Percentiles rank a stretch among this genome's conserved stretches.
Conservation (phyloP, 2,888 invertebrate genomes). For the Drosophila differens region DNA sequence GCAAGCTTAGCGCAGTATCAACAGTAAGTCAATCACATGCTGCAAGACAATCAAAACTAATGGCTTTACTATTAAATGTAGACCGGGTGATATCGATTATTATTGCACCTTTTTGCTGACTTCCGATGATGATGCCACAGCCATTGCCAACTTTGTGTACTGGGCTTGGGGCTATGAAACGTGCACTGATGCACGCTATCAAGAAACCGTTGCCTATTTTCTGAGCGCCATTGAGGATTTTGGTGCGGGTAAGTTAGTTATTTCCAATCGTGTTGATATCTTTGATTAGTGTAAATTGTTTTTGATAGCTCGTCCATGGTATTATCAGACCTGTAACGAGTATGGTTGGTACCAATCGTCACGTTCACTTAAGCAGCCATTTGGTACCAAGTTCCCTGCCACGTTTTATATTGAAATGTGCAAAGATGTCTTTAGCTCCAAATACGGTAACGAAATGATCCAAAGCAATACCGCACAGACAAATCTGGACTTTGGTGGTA, state of each 20-base stretch:
- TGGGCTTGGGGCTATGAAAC: conserved; percentile 32
- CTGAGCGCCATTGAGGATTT: conserved; percentile 47
- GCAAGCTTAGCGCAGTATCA: conserved; percentile 81
- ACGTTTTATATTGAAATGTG: conserved; percentile 76
- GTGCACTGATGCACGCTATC: conserved; percentile 75
- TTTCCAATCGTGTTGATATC: background rate
- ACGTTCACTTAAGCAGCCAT: conserved; percentile 87
- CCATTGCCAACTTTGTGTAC: conserved; percentile 72
- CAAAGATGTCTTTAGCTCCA: conserved; percentile 73
- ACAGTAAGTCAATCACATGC: conserved; percentile 54
- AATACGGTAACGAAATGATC: conserved; percentile 67
- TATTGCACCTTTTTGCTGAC: conserved; percentile 69
- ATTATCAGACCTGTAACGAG: conserved; percentile 94
- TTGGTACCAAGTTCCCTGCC: conserved; percentile 83
- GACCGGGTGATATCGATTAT: conserved; percentile 61
- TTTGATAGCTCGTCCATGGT: conserved; percentile 90
- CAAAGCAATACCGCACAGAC: conserved; percentile 78
- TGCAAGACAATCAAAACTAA: background rate
- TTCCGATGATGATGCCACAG: conserved; percentile 70
- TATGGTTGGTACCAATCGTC: conserved; percentile 94
- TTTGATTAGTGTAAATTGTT: background rate
- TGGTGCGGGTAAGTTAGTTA: conserved; percentile 62
- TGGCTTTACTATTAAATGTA: conserved; percentile 20
- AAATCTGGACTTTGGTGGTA: conserved; percentile 86
- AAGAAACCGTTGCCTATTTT: conserved; percentile 61